A percentile compares a stretch with the other conserved stretches of the same genome.
phyloP scores from a whole-genome alignment of 2,888 invertebrate species.

The Venusia cambrica region DNA sequence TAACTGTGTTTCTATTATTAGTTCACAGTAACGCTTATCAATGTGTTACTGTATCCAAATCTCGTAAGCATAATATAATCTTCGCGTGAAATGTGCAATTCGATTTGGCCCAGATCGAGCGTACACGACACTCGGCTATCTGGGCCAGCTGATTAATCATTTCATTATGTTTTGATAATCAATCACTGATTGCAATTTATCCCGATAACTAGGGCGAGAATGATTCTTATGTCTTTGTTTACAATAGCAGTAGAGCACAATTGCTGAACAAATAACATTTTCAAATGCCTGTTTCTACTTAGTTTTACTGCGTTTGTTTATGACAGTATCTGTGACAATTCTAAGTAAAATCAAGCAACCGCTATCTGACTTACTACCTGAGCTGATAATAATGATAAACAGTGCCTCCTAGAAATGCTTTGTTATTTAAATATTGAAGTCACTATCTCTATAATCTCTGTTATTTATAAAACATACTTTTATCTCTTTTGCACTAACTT shows the following conservation, averaged over 20 bases:
- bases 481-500: background rate
- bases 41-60: conserved; percentile 31
- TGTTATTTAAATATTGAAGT: conserved; percentile 1
- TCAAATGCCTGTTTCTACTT: too few relatives aligned
- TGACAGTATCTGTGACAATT: too few relatives aligned
- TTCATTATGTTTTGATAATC: conserved; percentile 56
- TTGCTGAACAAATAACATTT: conserved; percentile 9
- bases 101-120: conserved; percentile 61
- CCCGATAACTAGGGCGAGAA: conserved; percentile 39
- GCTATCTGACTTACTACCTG: conserved; percentile 2
- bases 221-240: conserved; percentile 13
- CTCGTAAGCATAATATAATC: conserved; percentile 34
- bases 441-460: background rate
- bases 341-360: conserved; percentile 2
- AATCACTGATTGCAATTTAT: conserved; percentile 55
- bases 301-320: too few relatives aligned
- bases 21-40: conserved; percentile 33
- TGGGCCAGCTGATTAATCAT: conserved; percentile 70
- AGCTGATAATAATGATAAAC: conserved; percentile 6
- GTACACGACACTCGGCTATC: conserved; percentile 60
- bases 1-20: conserved; percentile 38
- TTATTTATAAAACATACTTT: conserved; percentile 1
- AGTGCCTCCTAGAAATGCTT: conserved; percentile 1
- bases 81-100: conserved; percentile 41
- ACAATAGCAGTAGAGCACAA: too few relatives aligned